phyloP scores from a whole-genome alignment of 1,140 invertebrate genomes.

The Neodiprion lecontei region DNA sequence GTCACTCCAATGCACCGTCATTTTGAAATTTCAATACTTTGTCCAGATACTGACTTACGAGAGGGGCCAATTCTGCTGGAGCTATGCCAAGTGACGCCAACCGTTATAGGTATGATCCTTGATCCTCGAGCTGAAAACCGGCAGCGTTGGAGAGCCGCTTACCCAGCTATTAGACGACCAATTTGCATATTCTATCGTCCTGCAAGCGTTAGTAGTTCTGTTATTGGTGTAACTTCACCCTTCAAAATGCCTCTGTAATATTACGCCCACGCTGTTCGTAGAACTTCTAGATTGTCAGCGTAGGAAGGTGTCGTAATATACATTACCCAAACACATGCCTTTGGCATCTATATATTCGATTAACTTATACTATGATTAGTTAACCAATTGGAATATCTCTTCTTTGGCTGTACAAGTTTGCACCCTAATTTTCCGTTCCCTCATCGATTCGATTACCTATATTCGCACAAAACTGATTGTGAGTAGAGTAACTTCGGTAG shows the following conservation, averaged over 20 bases:
- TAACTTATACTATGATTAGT: no score
- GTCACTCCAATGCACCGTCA: no score
- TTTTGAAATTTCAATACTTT: neutral
- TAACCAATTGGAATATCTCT: no score
- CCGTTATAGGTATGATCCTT: neutral
- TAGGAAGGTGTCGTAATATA: no score
- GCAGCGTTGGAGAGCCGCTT: constrained; percentile 22
- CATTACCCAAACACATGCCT: no score
- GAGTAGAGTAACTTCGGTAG: no score
- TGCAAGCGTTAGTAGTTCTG: constrained; percentile 29
- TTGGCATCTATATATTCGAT: no score
- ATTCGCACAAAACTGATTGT: no score
- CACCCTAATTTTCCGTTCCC: no score
- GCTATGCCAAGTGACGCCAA: neutral
- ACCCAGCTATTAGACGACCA: constrained; percentile 34
- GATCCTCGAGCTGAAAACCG: constrained; percentile 13
- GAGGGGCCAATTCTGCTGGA: neutral
- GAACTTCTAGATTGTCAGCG: constrained; percentile 22
- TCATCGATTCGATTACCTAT: no score
- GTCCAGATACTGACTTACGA: neutral
- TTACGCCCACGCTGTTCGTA: constrained; percentile 34
- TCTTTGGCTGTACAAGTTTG: no score
- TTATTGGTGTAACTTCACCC: constrained; percentile 36
- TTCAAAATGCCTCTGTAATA: constrained; percentile 32
- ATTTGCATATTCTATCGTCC: constrained; percentile 38